Conservation (phyloP, 2,888 invertebrate species). For the Epirrita christyi region DNA sequence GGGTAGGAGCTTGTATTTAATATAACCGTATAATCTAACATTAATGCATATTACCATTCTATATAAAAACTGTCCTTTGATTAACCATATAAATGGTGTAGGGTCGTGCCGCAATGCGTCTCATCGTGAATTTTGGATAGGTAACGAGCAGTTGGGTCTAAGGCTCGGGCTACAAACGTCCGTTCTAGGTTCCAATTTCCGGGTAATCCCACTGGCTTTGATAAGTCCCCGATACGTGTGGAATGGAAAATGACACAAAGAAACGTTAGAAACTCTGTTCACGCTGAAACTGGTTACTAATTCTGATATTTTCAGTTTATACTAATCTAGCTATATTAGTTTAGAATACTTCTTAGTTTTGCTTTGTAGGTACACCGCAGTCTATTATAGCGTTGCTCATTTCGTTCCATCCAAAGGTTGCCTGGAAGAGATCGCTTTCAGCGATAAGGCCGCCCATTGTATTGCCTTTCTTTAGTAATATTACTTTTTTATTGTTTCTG, state of each 20-base stretch:
- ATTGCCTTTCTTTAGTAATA: too few relatives aligned
- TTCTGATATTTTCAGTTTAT: background rate
- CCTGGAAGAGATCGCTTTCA: too few relatives aligned
- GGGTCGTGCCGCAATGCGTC: constrained; percentile 22
- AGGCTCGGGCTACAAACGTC: constrained; percentile 13
- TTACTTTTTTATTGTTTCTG: too few relatives aligned
- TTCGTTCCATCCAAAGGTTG: too few relatives aligned
- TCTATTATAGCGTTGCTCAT: too few relatives aligned
- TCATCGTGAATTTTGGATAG: constrained; percentile 25
- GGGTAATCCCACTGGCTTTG: constrained; percentile 18
- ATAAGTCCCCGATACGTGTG: constrained; percentile 16
- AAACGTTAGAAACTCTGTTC: background rate
- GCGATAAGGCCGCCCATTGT: too few relatives aligned
- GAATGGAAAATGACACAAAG: constrained; percentile 7
- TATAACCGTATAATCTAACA: too few relatives aligned
- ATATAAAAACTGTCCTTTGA: constrained; percentile 5
- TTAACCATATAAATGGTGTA: background rate
- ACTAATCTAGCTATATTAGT: too few relatives aligned
- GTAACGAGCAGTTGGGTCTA: constrained; percentile 24
- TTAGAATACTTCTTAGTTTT: too few relatives aligned
- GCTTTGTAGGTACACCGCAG: too few relatives aligned
- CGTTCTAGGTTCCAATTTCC: constrained; percentile 27
- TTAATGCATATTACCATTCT: background rate
- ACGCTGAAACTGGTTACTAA: background rate
- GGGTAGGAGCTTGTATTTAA: too few relatives aligned